Evolutionary conservation across 2,113 vertebrate species (phyloP).

Genomic region (Plectropomus leopardus): DNA sequence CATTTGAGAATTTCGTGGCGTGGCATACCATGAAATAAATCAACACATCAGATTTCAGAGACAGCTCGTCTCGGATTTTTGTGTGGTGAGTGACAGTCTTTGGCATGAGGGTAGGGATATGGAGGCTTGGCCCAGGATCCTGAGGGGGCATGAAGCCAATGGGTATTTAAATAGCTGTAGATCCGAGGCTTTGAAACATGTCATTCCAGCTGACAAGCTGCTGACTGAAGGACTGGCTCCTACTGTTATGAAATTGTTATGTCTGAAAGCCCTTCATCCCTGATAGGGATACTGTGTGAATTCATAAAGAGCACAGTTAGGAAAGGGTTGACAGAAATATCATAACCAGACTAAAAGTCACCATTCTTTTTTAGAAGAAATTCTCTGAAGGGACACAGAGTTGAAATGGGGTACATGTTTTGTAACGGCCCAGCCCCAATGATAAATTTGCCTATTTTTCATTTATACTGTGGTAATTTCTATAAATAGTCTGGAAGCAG

Average conservation of each 20-base stretch:
- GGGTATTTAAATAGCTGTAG: slow-evolving; percentile 66
- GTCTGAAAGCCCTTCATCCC: slow-evolving; percentile 15
- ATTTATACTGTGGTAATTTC: slow-evolving; percentile 54
- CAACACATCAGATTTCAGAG: slow-evolving; percentile 24
- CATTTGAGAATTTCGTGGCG: slow-evolving; percentile 12
- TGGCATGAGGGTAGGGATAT: slow-evolving; percentile 30
- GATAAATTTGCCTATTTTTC: slow-evolving; percentile 34
- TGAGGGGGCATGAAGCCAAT: slow-evolving; percentile 45
- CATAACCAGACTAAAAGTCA: slow-evolving; percentile 14
- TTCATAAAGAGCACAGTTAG: slow-evolving; percentile 3
- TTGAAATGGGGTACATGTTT: slow-evolving; percentile 40
- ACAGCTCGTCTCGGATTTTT: slow-evolving; percentile 30
- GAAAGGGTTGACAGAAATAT: neutral
- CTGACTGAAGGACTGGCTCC: slow-evolving; percentile 36
- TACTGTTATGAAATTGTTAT: slow-evolving; percentile 37
- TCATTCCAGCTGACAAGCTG: slow-evolving; percentile 58
- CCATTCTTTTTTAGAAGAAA: slow-evolving; percentile 24
- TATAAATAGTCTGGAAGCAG: slow-evolving; percentile 31
- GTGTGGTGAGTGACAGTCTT: slow-evolving; percentile 62
- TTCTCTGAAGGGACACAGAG: slow-evolving; percentile 36
- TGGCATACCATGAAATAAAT: slow-evolving; percentile 33
- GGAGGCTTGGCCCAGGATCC: slow-evolving; percentile 38
- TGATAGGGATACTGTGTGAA: slow-evolving; percentile 28
- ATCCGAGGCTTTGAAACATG: slow-evolving; percentile 58
- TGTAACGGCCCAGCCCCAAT: slow-evolving; percentile 28